These are phyloP conservation scores for Pyxicephalus adspersus DNA, from an alignment of 2,113 vertebrate species.

Conservation along the genomic window DNA sequence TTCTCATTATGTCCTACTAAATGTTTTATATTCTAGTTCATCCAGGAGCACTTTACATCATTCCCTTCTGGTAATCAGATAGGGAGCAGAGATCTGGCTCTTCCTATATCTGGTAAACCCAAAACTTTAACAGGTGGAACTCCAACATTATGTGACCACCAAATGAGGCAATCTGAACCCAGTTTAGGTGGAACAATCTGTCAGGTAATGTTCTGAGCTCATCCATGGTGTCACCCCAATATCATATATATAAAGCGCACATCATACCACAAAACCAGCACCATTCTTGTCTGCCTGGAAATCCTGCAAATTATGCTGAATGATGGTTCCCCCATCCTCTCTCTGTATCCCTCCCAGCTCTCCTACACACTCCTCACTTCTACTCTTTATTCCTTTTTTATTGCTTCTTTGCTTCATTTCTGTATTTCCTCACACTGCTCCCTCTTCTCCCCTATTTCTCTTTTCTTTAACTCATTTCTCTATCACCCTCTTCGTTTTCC, in stretches of 20 bases:
- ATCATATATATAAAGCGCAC: too few species aligned
- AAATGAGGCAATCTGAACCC: too few species aligned
- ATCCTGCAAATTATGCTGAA: too few species aligned
- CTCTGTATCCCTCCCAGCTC: too few species aligned
- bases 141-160: too few species aligned
- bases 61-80: not conserved
- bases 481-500: not conserved
- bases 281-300: too few species aligned
- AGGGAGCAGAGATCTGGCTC: not conserved
- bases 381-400: not conserved
- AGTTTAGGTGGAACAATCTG: too few species aligned
- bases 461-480: not conserved
- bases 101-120: not conserved
- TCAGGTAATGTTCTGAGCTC: too few species aligned
- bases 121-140: too few species aligned
- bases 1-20: conserved; percentile 9
- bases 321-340: too few species aligned
- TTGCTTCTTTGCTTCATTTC: not conserved
- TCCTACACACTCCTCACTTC: not conserved
- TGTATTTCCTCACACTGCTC: not conserved
- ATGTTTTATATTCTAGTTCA: not conserved
- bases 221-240: too few species aligned
- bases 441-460: not conserved
- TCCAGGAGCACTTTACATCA: not conserved
- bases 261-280: too few species aligned